A percentile compares a stretch with the other conserved stretches of the same genome.
phyloP scores from a whole-genome alignment of 2,888 invertebrate genomes.

The Rutpela maculata region DNA sequence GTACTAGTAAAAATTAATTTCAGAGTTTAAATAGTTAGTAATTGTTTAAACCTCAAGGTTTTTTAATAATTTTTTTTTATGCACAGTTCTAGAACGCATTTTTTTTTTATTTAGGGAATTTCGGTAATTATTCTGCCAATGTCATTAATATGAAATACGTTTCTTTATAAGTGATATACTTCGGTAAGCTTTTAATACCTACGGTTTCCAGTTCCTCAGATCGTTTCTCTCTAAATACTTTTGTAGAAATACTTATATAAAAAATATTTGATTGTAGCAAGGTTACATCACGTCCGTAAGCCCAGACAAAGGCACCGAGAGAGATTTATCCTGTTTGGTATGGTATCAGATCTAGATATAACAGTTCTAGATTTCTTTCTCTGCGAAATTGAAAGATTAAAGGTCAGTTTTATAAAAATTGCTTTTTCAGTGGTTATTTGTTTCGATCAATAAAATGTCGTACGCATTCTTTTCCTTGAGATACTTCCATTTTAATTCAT shows the following conservation, averaged over 20 bases:
- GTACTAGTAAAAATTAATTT: no score
- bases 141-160: background rate
- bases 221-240: background rate
- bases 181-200: background rate
- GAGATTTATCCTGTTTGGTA: constrained; percentile 35
- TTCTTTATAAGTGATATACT: background rate
- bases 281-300: background rate
- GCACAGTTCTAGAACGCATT: background rate
- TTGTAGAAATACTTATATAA: background rate
- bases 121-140: background rate
- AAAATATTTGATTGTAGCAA: constrained; percentile 2
- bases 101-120: background rate
- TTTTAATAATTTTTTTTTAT: background rate
- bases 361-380: constrained; percentile 20
- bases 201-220: background rate
- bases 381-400: constrained; percentile 33
- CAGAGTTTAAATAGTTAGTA: background rate
- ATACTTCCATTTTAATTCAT: background rate
- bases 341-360: constrained; percentile 36
- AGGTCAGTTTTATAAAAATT: constrained; percentile 32
- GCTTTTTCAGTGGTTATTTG: constrained; percentile 24
- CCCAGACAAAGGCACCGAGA: constrained; percentile 22
- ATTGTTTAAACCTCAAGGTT: background rate
- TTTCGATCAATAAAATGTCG: background rate
- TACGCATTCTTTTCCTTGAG: background rate